phyloP scores from a whole-genome alignment of 2,888 invertebrate species.

The Bunonema sp. region DNA sequence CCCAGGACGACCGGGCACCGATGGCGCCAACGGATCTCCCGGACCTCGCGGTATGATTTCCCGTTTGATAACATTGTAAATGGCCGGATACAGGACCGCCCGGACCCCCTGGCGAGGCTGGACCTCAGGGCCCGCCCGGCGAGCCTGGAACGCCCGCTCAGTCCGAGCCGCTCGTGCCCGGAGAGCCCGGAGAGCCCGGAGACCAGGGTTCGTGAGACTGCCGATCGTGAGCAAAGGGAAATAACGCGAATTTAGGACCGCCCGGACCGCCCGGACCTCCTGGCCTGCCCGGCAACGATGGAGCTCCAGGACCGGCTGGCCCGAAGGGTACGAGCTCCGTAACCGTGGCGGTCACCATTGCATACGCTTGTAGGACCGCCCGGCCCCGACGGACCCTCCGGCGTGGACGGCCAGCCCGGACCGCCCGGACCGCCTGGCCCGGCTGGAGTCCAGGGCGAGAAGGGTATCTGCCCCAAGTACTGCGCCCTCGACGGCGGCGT shows the following conservation, averaged over 20 bases:
- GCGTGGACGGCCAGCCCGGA: slow-evolving; percentile 2
- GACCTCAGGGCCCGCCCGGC: slow-evolving; percentile 23
- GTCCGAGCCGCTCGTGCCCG: slow-evolving; percentile 19
- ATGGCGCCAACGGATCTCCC: slow-evolving; percentile 20
- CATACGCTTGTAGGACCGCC: too few species aligned
- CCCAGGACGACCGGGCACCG: slow-evolving; percentile 21
- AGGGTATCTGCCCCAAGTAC: slow-evolving; percentile 30
- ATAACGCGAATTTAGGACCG: too few species aligned
- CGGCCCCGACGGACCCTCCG: slow-evolving; percentile 3
- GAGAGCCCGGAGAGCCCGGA: slow-evolving; percentile 20
- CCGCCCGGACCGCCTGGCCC: slow-evolving; percentile 26
- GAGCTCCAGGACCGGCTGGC: slow-evolving; percentile 2
- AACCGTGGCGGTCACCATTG: too few species aligned
- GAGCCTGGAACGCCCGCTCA: slow-evolving; percentile 14
- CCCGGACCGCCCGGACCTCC: too few species aligned
- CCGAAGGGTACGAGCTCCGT: too few species aligned
- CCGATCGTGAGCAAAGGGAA: too few species aligned
- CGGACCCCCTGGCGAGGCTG: slow-evolving; percentile 19
- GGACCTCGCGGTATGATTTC: too few species aligned
- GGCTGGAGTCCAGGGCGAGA: slow-evolving; percentile 21
- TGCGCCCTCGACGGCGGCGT: slow-evolving; percentile 9
- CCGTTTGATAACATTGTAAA: too few species aligned
- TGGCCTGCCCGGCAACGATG: slow-evolving; percentile 2
- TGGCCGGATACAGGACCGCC: too few species aligned
- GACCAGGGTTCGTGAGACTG: too few species aligned